phyloP scores from a whole-genome alignment of 2,797 vertebrate genomes.

The Onychomys torridus region DNA sequence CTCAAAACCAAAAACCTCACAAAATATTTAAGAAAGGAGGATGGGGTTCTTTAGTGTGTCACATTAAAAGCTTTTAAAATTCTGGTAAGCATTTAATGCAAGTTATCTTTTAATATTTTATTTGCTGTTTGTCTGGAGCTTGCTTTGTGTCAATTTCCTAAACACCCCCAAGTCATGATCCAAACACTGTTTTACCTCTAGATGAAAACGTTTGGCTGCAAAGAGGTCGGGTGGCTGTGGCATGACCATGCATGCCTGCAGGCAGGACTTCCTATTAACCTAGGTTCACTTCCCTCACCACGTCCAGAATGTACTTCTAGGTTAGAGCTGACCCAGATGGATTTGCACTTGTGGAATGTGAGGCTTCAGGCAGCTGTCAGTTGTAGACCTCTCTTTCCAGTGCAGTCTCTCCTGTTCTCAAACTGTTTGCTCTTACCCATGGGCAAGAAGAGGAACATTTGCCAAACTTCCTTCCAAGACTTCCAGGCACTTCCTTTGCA shows the following conservation, averaged over 20 bases:
- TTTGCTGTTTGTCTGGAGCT: neutral
- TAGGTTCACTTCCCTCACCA: neutral
- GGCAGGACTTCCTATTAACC: neutral
- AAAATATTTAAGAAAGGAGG: neutral
- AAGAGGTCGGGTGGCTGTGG: neutral
- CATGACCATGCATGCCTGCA: neutral
- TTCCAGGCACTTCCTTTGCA: neutral
- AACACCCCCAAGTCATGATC: neutral
- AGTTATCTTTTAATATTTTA: conserved; percentile 44
- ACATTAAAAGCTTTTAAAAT: conserved; percentile 36
- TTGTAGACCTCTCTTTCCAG: conserved; percentile 39
- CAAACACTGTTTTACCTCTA: neutral
- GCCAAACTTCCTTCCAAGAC: conserved; percentile 3
- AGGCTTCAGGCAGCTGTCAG: neutral
- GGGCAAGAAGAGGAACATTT: neutral
- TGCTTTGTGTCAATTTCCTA: conserved; percentile 38
- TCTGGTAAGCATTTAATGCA: conserved; percentile 39
- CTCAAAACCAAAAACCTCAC: neutral
- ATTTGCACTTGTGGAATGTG: conserved; percentile 8
- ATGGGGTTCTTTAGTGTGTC: neutral
- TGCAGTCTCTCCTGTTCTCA: neutral
- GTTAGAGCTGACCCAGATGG: conserved; percentile 2
- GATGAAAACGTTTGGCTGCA: neutral
- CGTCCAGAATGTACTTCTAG: neutral
- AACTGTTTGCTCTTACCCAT: neutral